A percentile compares a stretch with the other conserved stretches of the same genome.
These are phyloP conservation scores for Odocoileus hemionus DNA, from an alignment of 2,113 vertebrate genomes.

Conservation along the genomic window DNA sequence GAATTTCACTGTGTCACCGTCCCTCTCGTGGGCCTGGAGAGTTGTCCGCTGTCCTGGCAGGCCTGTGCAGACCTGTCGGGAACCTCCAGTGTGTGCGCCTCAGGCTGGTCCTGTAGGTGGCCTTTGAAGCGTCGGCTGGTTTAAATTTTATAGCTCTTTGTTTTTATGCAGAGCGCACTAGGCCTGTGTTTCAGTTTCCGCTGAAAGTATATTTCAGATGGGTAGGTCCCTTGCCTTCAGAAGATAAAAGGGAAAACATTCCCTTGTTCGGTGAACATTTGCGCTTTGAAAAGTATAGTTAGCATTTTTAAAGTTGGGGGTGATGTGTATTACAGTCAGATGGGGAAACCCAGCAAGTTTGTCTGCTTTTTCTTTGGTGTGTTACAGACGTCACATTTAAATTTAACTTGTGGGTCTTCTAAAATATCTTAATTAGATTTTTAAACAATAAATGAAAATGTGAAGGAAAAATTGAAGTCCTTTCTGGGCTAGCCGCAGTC, in stretches of 20 bases:
- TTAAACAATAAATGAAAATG: background rate
- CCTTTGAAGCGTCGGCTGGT: background rate
- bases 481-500: rapidly evolving
- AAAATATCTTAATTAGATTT: background rate
- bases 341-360: rapidly evolving
- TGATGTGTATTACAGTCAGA: too few relatives aligned
- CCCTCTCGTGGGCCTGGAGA: rapidly evolving
- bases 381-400: background rate
- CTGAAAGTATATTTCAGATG: background rate
- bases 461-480: background rate
- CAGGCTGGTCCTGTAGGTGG: background rate
- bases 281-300: background rate
- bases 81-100: background rate
- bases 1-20: rapidly evolving
- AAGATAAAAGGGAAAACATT: background rate
- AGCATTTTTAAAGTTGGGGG: background rate
- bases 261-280: background rate
- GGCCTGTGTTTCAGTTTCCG: background rate
- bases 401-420: background rate
- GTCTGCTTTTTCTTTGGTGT: background rate
- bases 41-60: background rate
- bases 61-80: rapidly evolving
- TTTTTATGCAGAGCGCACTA: rapidly evolving
- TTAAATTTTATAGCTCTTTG: background rate
- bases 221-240: background rate